Conservation (phyloP, 64 coral and sea anemone species). For the Orbicella faveolata region DNA sequence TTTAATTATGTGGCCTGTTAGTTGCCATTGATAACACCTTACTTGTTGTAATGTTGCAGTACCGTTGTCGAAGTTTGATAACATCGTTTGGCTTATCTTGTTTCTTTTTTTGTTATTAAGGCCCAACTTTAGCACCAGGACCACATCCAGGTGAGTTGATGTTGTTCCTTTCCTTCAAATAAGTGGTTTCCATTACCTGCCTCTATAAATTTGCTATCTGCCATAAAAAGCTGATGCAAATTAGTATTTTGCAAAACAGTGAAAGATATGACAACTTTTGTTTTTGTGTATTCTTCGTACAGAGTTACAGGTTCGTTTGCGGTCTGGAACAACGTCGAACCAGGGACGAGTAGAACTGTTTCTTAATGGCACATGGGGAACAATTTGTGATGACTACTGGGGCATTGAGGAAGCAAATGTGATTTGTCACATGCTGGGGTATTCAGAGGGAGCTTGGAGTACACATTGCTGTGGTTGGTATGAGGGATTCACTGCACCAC, state of each 20-base stretch:
- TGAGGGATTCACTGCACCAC: background rate
- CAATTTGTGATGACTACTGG: slow-evolving; percentile 21
- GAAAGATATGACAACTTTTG: background rate
- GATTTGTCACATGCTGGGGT: slow-evolving; percentile 8
- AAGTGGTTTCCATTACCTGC: no score
- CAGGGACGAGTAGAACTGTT: slow-evolving; percentile 28
- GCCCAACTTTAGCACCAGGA: slow-evolving; percentile 22
- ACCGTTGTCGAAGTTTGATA: background rate
- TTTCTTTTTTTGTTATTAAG: background rate
- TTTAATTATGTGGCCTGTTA: no score
- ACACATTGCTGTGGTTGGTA: slow-evolving; percentile 33
- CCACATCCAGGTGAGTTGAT: background rate
- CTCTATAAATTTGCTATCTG: no score
- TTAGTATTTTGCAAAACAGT: no score
- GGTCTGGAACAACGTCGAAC: background rate
- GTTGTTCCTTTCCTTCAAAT: no score
- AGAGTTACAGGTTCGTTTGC: slow-evolving; percentile 19
- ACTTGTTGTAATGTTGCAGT: no score
- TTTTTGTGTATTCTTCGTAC: background rate
- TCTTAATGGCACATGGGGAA: slow-evolving; percentile 22
- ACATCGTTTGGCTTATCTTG: background rate
- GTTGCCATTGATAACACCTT: no score
- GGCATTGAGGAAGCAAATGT: slow-evolving; percentile 27
- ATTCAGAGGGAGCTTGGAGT: slow-evolving; percentile 6
- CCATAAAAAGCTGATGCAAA: no score